Evolutionary conservation across 2,113 vertebrate species (phyloP).

Genomic region (Pygoscelis adeliae): DNA sequence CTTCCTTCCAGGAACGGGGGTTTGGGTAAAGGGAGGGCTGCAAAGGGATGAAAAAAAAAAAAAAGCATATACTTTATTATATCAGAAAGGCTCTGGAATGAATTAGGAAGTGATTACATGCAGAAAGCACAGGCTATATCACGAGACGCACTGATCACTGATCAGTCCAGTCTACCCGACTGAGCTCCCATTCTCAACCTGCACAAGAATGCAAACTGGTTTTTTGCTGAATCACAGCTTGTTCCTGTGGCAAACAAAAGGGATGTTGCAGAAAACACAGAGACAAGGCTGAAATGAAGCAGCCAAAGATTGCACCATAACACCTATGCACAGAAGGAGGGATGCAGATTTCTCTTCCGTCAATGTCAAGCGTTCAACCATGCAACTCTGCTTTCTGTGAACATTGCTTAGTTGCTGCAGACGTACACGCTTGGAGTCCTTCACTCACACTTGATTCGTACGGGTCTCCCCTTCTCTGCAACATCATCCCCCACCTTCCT

Average conservation of each 20-base stretch:
- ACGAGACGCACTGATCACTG: neutral
- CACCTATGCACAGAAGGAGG: neutral
- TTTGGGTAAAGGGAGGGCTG: slow-evolving; percentile 71
- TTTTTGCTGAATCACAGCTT: neutral
- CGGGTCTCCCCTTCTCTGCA: neutral
- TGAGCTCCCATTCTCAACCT: neutral
- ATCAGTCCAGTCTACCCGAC: neutral
- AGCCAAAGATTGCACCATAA: neutral
- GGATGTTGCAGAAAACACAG: neutral
- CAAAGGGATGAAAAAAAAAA: neutral
- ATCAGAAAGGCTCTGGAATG: neutral
- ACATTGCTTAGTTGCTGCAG: neutral
- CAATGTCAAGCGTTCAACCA: rapidly evolving
- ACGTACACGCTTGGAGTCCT: neutral
- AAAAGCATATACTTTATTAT: neutral
- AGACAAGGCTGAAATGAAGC: neutral
- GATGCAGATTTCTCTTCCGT: neutral
- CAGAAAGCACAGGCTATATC: neutral
- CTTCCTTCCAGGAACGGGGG: slow-evolving; percentile 70
- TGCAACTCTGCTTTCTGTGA: neutral
- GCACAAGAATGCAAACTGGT: neutral
- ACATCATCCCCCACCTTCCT: neutral
- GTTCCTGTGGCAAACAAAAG: neutral
- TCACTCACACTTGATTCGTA: rapidly evolving
- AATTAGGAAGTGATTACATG: neutral